phyloP scores from a whole-genome alignment of 2,113 vertebrate genomes.

The Phainopepla nitens region DNA sequence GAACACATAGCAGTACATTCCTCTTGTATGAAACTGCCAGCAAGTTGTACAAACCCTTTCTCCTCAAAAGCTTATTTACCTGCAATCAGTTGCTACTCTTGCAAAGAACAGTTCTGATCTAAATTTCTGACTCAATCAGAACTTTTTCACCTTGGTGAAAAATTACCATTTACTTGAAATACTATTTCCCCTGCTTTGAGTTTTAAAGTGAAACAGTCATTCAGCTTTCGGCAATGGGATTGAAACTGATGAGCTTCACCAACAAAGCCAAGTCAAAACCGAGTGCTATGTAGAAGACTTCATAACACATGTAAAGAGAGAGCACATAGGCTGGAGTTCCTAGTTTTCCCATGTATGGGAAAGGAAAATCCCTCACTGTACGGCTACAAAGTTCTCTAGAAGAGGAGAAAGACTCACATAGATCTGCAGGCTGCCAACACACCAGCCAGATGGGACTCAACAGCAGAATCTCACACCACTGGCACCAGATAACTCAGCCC shows the following conservation, averaged over 20 bases:
- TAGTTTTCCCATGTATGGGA: neutral
- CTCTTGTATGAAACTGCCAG: neutral
- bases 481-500: fast-evolving
- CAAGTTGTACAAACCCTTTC: neutral
- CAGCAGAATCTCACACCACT: neutral
- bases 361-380: neutral
- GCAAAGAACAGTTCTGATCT: neutral
- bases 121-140: neutral
- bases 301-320: fast-evolving
- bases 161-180: neutral
- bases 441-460: fast-evolving
- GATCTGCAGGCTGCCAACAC: neutral
- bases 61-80: neutral
- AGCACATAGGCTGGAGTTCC: fast-evolving
- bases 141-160: neutral
- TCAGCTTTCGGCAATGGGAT: neutral
- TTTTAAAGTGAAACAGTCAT: neutral
- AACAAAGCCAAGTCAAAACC: neutral
- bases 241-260: neutral
- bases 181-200: neutral
- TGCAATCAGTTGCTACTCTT: neutral
- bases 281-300: neutral
- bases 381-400: neutral
- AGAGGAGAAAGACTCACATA: neutral
- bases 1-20: neutral